Base-by-base conservation (phyloP, 64 coral and sea anemone genomes). In the Orbicella faveolata region DNA sequence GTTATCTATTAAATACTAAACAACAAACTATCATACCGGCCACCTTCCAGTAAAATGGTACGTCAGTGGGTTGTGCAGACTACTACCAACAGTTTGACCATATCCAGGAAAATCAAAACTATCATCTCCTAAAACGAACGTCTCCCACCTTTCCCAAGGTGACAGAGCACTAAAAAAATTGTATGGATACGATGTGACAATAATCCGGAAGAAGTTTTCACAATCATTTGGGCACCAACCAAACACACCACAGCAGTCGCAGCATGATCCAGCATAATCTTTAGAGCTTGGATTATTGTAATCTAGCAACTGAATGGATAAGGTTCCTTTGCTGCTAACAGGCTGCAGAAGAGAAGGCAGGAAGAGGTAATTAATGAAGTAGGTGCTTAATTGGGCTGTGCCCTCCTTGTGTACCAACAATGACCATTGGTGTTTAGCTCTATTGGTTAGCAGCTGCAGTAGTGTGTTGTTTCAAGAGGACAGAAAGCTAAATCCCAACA, bases 1-100 rank as follows among this genome's bases (percentile, higher is more conserved):
- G 30, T 48, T 5, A 48, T 48, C 3, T 48, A 48, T 48, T 34
- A 34, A 74, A 33, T 33, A 30, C 33, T 74, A 82, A 81, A 23
- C 8, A 3, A 25, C 62, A 39, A n/a, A 70, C 39, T 1, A 35
- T 52, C 92, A 89, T 57, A 93, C 92, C 61, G 88, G 77, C 95
- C 95, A 96, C 67, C 81, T 79, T 93, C 77, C 88, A 87, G 21
- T 59, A 66, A 96, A 96, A 76, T 81, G 88, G 34, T 96, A 96
- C 0, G 88, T 93, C 81, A 96, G 52, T 9, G 95, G 95, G 26
- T 96, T 96, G 9, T 21, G 84, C 6, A 93, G 34, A 51, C 78
- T 73, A 54, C 25, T 25, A 23, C 94, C 94, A 36, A 96, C 16
- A 33, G 88, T 75, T 19, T 81, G 74, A 19, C 92, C 92, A 83